Evolutionary conservation across 2,113 vertebrate species (phyloP), one percentile per base, ranked within the genome.

Genomic region (Ivindomyrus marchei): DNA sequence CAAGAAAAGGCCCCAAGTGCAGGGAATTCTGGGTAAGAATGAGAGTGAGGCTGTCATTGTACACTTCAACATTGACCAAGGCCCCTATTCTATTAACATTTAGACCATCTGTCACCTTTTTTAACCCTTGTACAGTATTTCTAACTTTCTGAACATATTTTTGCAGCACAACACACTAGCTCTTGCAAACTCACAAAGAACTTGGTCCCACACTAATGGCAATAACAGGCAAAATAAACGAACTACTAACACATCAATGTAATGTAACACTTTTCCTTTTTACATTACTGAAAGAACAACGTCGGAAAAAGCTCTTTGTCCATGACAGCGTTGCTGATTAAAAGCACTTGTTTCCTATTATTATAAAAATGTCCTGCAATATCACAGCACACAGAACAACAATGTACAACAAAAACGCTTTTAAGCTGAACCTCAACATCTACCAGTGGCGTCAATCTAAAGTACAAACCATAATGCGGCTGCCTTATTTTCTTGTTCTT

Each of bases 11-110:
- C 31, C 96, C 95, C 95, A 90, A 95, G 96, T 96, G 92, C 74
- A 94, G 95, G 97, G 95, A 96, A 96, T 95, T 95, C 94, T 95
- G 95, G 95, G 96, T 93, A 96, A 95, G 94, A 95, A 92, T 94
- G 95, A 94, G 94, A 93, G 94, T 91, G 94, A 95, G 74, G 74
- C 74, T 80, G 74, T 80, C 36, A 42, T 93, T 94, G 93, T 53
- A 88, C 70, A 46, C 87, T 46, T 53, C 70, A 39, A 42, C 19
- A 74, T 85, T 46, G 77, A 89, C 31, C 50, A 62, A 56, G 47
- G 19, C 88, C 88, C 88, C 47, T 53, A 80, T 80, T 52, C 66
- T 89, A 89, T 74, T 31, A 89, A 89, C 88, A 89, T 77, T 89
- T 31, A 89, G 47, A 83, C 47, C 24, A 83, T 4, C 66, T 58